phyloP scores from a whole-genome alignment of 2,113 vertebrate species.

The Neolamprologus brichardi region DNA sequence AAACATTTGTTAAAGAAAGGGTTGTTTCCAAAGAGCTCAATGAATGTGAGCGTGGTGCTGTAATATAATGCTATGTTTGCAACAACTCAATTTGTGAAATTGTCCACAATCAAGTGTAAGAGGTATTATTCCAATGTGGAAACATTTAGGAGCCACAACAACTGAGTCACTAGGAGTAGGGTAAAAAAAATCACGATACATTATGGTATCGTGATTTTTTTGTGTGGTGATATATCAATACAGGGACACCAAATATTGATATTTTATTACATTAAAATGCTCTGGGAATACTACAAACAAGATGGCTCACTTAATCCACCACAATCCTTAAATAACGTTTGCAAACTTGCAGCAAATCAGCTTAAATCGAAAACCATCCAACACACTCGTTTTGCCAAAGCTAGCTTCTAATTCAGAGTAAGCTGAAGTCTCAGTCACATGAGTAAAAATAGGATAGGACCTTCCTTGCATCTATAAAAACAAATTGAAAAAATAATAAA shows the following conservation, averaged over 20 bases:
- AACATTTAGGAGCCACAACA: not conserved
- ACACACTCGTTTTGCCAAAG: not conserved
- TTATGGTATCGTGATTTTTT: not conserved
- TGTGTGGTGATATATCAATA: not conserved
- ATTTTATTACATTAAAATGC: not conserved
- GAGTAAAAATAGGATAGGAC: not conserved
- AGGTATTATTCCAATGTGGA: not conserved
- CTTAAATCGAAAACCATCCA: not conserved
- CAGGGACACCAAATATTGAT: not conserved
- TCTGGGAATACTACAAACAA: not conserved
- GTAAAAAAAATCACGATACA: not conserved
- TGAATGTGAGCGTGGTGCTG: not conserved
- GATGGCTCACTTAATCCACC: not conserved
- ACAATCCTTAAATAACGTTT: not conserved
- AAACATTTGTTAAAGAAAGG: not conserved
- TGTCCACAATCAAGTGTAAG: not conserved
- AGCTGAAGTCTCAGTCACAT: not conserved
- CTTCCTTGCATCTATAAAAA: not conserved
- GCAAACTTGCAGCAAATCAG: not conserved
- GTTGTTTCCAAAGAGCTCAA: not conserved
- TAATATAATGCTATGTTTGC: not conserved
- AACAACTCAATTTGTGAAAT: not conserved
- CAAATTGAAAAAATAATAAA: not conserved
- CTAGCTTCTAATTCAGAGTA: not conserved
- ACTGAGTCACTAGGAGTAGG: not conserved